Evolutionary conservation across 2,888 invertebrate genomes (phyloP), one percentile per base, ranked within the genome.

Genomic region (Dichetophora obliterata): DNA sequence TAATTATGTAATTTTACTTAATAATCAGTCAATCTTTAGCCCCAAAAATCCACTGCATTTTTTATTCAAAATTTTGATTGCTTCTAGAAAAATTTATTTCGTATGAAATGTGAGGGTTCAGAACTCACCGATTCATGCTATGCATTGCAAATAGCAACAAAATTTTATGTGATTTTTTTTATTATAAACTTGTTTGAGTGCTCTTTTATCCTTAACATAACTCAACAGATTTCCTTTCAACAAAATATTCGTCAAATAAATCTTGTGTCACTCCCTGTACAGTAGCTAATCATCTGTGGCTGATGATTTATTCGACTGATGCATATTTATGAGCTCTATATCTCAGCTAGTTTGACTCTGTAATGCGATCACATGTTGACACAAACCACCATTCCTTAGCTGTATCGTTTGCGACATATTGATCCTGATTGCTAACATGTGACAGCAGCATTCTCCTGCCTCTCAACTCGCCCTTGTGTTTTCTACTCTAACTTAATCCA

Each of bases 331-430:
- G 31, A 31, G n/a, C 24, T 19, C 14, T 37, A 43, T 8, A 8
- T 19, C 37, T 8, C 3, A 37, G 24, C 37, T n/a, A 31, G 16
- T 70, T 52, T 52, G 31, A 70, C 69, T 52, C 31, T 52, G 69
- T 52, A 52, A 43, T 48, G 34, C 34, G 63, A 63, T 65, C 63
- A 74, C 50, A 74, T 74, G 73, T 27, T 73, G 63, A 74, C 73
- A 74, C 61, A 74, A 52, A 65, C 48, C 72, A 61, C 43, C 19
- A 48, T 24, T 48, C 37, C 34, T 68, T 43, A 3, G 43, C 11
- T 43, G 43, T 43, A 43, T 43, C 43, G 43, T 34, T 63, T 24
- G n/a, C 24, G 69, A 69, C 50, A 27, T 69, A 69, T 69, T 48
- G 52, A 27, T 52, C 69, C 69, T 48, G 69, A 69, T 69, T 52